Conservation (phyloP, 2,113 vertebrate species). For the Oryzias celebensis region DNA sequence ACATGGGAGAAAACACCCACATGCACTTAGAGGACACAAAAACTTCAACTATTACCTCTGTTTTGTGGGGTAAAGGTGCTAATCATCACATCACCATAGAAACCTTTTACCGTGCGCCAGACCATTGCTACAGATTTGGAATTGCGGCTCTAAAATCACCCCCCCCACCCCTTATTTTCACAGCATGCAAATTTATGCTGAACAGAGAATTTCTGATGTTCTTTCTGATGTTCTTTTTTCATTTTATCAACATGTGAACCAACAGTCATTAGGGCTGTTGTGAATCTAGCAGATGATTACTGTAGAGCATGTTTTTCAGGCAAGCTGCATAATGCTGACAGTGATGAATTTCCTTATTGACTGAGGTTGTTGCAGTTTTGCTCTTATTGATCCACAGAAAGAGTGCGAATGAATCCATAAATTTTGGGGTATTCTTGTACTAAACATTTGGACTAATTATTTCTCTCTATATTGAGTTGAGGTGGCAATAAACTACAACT, state of each 20-base stretch:
- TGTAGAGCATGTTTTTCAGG: not conserved
- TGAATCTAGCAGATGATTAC: not conserved
- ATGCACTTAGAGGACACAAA: too few relatives aligned
- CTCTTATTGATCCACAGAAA: constrained; percentile 56
- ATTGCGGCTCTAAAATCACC: not conserved
- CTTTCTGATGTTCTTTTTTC: not conserved
- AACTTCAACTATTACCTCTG: too few relatives aligned
- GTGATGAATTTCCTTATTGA: constrained; percentile 66
- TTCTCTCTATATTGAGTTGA: not conserved
- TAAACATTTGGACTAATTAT: constrained; percentile 35
- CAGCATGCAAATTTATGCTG: not conserved
- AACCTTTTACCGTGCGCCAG: too few relatives aligned
- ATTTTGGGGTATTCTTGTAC: constrained; percentile 18
- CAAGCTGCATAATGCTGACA: not conserved
- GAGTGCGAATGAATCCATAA: constrained; percentile 31
- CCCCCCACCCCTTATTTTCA: not conserved
- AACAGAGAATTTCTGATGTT: not conserved
- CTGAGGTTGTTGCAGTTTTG: constrained; percentile 35
- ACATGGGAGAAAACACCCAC: too few relatives aligned
- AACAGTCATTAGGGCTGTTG: not conserved
- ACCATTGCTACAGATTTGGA: not conserved
- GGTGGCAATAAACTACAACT: not conserved
- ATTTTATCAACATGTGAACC: not conserved
- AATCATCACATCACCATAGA: too few relatives aligned
- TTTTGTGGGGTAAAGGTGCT: too few relatives aligned